These are phyloP conservation scores for Hirtodrosophila alboralis DNA, from an alignment of 2,888 invertebrate genomes.

Conservation along the genomic window DNA sequence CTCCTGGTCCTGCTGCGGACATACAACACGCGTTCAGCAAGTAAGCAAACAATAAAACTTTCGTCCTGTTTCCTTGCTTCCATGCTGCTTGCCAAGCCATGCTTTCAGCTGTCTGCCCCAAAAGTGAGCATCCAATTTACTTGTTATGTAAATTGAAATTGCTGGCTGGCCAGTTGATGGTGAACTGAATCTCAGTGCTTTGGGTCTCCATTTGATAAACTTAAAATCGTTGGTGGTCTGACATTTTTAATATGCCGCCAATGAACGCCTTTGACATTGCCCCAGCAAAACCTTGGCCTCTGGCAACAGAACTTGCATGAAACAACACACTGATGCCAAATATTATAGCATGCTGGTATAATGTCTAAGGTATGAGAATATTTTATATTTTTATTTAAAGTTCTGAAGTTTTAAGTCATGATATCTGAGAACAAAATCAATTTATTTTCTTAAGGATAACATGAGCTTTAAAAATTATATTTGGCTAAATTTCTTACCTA, in stretches of 20 bases:
- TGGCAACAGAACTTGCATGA: constrained; percentile 17
- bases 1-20: constrained; percentile 29
- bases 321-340: constrained; percentile 19
- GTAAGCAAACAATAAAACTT: constrained; percentile 77
- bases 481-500: background rate
- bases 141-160: constrained; percentile 72
- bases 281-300: constrained; percentile 15
- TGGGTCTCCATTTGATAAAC: constrained; percentile 64
- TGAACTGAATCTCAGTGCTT: constrained; percentile 4
- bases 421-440: no score
- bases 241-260: constrained; percentile 54
- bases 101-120: constrained; percentile 23
- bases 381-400: background rate
- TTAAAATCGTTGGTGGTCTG: constrained; percentile 54
- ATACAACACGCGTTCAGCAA: constrained; percentile 67
- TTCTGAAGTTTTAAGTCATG: background rate
- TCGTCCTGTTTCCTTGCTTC: constrained; percentile 16
- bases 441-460: no score
- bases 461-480: no score
- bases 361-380: background rate
- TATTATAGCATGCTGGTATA: background rate
- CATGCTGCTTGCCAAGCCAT: no score
- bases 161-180: constrained; percentile 35
- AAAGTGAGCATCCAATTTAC: constrained; percentile 47
- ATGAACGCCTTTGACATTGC: constrained; percentile 21